phyloP scores from a whole-genome alignment of 2,888 invertebrate species.

The Morpho achilles region DNA sequence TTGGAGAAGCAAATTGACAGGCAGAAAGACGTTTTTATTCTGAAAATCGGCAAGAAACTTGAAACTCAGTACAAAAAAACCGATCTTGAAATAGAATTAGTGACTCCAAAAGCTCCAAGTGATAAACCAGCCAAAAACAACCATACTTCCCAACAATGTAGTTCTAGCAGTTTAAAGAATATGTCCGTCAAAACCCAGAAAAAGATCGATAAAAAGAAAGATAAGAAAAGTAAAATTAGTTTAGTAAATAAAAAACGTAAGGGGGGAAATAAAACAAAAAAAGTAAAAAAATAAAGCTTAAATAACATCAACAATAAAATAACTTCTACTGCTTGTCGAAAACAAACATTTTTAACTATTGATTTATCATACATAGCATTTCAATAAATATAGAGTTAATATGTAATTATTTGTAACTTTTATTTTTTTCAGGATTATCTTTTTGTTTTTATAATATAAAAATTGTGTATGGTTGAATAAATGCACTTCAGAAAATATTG shows the following conservation, averaged over 20 bases:
- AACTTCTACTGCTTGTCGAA: too few relatives aligned
- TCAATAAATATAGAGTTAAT: too few relatives aligned
- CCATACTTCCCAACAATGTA: constrained; percentile 50
- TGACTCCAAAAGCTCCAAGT: constrained; percentile 60
- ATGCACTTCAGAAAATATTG: too few relatives aligned
- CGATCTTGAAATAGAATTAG: constrained; percentile 68
- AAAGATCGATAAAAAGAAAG: constrained; percentile 31
- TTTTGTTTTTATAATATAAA: too few relatives aligned
- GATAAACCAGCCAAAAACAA: constrained; percentile 36
- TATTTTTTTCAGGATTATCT: too few relatives aligned
- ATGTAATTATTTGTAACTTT: too few relatives aligned
- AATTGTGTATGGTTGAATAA: too few relatives aligned
- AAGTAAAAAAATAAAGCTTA: constrained; percentile 20
- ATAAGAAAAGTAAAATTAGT: constrained; percentile 34
- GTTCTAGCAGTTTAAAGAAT: constrained; percentile 37
- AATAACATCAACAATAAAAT: too few relatives aligned
- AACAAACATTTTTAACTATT: too few relatives aligned
- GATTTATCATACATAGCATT: too few relatives aligned
- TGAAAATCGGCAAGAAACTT: constrained; percentile 70
- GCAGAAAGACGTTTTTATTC: constrained; percentile 65
- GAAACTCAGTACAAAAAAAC: constrained; percentile 70
- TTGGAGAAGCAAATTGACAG: constrained; percentile 60
- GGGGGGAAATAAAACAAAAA: constrained; percentile 27
- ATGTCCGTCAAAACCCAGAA: constrained; percentile 21
- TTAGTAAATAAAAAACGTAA: constrained; percentile 32